Evolutionary conservation across 2,113 vertebrate genomes (phyloP).

Genomic region (Athene noctua): DNA sequence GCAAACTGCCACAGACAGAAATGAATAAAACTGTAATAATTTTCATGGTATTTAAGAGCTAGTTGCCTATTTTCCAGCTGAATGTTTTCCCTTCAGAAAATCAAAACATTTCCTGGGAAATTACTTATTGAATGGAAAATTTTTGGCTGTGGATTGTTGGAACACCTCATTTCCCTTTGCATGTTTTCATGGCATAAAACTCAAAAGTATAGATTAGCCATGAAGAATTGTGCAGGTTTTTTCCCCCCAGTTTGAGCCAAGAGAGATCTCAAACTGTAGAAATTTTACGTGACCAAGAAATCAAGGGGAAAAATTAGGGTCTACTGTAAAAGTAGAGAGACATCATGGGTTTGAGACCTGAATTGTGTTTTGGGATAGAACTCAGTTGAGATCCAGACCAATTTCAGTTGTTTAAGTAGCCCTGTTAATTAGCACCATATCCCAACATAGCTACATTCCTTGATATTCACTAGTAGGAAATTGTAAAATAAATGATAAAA

Average conservation of each 20-base stretch:
- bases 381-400: not conserved
- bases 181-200: not conserved
- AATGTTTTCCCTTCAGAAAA: not conserved
- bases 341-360: not conserved
- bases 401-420: not conserved
- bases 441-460: not conserved
- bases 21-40: not conserved
- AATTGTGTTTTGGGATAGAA: not conserved
- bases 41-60: not conserved
- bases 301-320: not conserved
- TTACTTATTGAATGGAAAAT: not conserved
- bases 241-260: not conserved
- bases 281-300: not conserved
- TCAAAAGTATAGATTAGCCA: not conserved
- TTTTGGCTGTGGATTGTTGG: not conserved
- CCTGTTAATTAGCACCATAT: slow-evolving; percentile 14
- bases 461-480: slow-evolving; percentile 43
- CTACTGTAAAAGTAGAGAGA: not conserved
- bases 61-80: not conserved
- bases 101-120: not conserved
- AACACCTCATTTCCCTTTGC: not conserved
- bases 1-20: not conserved
- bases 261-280: not conserved
- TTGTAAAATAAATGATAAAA: slow-evolving; percentile 47
- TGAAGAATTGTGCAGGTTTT: not conserved